phyloP scores from a whole-genome alignment of 2,888 invertebrate species.

The Phyto melanocephala region DNA sequence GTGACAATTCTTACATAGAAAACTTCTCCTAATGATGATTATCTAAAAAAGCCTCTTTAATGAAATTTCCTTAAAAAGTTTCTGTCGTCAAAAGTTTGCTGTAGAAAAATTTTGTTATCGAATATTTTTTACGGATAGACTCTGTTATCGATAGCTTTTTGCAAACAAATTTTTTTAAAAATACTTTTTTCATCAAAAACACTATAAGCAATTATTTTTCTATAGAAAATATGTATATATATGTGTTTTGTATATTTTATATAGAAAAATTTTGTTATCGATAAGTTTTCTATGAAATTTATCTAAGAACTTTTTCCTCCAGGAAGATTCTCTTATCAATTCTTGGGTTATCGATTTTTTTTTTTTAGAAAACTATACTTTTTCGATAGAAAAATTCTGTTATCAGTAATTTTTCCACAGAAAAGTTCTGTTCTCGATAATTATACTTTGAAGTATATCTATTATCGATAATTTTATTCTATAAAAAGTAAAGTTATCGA shows the following conservation, averaged over 20 bases:
- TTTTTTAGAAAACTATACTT: not conserved
- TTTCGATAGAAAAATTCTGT: not conserved
- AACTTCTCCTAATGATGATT: no score
- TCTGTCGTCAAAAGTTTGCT: not conserved
- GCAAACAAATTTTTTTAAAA: no score
- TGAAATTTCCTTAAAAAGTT: no score
- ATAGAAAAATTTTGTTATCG: no score
- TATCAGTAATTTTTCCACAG: not conserved
- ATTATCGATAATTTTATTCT: not conserved
- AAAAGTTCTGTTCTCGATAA: no score
- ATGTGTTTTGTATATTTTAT: no score
- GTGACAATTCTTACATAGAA: not conserved
- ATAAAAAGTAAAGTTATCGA: not conserved
- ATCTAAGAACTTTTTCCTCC: no score
- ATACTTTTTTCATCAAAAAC: no score
- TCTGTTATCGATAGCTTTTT: not conserved
- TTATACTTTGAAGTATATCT: no score
- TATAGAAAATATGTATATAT: no score
- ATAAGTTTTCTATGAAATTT: not conserved
- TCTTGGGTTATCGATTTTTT: not conserved
- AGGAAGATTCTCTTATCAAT: no score
- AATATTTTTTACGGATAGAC: not conserved
- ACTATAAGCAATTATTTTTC: not conserved
- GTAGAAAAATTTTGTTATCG: not conserved
- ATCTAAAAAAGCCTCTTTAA: no score